Percentiles rank a stretch among this genome's conserved stretches.
Evolutionary conservation across 64 coral and sea anemone species (phyloP).

Genomic region (Montipora sp.): DNA sequence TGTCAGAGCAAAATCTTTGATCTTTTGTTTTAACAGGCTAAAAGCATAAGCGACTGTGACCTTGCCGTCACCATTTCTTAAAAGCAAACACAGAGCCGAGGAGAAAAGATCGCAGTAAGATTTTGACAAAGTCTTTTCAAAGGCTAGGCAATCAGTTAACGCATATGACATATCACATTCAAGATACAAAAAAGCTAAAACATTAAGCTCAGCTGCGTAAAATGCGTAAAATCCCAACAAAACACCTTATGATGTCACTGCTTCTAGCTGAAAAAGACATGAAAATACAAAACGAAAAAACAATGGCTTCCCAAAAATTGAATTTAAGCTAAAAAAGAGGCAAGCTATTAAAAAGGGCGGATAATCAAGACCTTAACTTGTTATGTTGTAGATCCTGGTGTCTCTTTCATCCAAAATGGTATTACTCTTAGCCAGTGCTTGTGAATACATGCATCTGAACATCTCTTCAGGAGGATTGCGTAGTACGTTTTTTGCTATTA

Average conservation of each 20-base stretch:
- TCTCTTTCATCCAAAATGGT: too few species aligned
- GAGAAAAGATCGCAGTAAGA: not conserved
- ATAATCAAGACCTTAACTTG: too few species aligned
- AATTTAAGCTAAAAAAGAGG: too few species aligned
- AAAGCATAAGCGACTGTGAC: conserved; percentile 29
- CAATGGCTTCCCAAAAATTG: not conserved
- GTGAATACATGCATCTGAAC: too few species aligned
- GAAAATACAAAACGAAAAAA: not conserved
- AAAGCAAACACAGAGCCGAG: not conserved
- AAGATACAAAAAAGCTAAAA: not conserved
- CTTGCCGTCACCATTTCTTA: not conserved
- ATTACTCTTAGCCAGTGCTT: too few species aligned
- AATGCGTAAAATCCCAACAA: not conserved
- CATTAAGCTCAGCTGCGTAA: conserved; percentile 9
- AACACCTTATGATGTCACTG: not conserved
- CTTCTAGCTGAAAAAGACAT: not conserved
- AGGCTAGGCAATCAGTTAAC: not conserved
- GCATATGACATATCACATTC: not conserved
- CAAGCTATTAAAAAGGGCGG: too few species aligned
- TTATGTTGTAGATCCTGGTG: too few species aligned
- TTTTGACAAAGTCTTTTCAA: not conserved
- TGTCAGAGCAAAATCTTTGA: not conserved
- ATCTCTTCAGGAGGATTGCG: too few species aligned
- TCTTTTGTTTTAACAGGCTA: conserved; percentile 46
- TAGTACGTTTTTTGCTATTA: too few species aligned